Conservation (phyloP, 2,113 vertebrate species). For the Globicephala melas region DNA sequence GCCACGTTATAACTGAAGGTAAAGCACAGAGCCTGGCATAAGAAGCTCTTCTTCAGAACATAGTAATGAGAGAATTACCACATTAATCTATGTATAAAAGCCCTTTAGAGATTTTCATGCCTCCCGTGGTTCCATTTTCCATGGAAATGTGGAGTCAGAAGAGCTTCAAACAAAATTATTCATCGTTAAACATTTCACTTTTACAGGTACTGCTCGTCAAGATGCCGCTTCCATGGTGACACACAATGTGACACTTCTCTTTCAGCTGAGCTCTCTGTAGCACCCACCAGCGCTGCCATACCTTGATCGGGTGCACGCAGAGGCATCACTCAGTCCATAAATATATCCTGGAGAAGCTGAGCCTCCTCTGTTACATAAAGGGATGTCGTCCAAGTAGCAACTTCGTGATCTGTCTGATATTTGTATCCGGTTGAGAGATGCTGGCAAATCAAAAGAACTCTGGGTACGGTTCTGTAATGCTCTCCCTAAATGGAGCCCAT, state of each 20-base stretch:
- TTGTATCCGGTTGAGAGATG: neutral
- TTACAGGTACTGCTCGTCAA: conserved; percentile 23
- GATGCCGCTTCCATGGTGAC: conserved; percentile 26
- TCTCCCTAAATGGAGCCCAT: neutral
- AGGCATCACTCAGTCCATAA: neutral
- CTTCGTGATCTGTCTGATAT: neutral
- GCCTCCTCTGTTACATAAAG: neutral
- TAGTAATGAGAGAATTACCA: conserved; percentile 83
- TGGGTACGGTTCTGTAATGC: neutral
- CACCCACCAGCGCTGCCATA: neutral
- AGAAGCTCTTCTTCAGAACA: conserved; percentile 78
- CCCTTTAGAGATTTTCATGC: conserved; percentile 78
- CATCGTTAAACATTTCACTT: conserved; percentile 72
- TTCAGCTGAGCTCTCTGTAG: neutral
- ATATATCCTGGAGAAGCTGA: neutral
- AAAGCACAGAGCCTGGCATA: conserved; percentile 63
- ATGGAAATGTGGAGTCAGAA: conserved; percentile 67
- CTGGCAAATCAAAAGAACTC: neutral
- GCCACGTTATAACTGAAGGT: conserved; percentile 78
- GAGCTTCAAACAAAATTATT: conserved; percentile 64
- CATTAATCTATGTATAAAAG: conserved; percentile 83
- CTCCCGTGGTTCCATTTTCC: conserved; percentile 72
- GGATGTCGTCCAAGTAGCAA: conserved; percentile 16
- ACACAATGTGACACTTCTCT: neutral
- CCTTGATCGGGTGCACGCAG: neutral